Conservation (phyloP, 2,888 invertebrate genomes). For the Oasisia sp. region DNA sequence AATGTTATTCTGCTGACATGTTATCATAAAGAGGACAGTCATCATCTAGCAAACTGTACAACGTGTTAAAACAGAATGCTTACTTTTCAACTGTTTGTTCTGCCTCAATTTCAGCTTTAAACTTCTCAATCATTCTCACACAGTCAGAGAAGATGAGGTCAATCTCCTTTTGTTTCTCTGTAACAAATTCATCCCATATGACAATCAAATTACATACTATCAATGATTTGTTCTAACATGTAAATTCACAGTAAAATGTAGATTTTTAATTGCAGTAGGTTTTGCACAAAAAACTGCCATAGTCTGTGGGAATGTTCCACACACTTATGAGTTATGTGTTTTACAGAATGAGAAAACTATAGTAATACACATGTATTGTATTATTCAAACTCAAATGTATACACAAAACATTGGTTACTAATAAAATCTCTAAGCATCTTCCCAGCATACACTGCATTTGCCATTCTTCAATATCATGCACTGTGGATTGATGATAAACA, state of each 20-base stretch:
- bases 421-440: background rate
- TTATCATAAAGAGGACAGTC: background rate
- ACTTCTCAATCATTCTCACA: slow-evolving; percentile 39
- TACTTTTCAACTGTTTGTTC: slow-evolving; percentile 47
- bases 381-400: no score
- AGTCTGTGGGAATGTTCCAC: background rate
- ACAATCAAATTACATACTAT: background rate
- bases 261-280: background rate
- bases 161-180: background rate
- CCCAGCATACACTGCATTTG: background rate
- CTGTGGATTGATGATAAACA: background rate
- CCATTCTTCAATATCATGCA: background rate
- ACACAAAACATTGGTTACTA: background rate
- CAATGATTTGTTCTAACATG: background rate
- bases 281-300: background rate
- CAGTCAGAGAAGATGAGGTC: slow-evolving; percentile 21
- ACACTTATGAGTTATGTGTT: background rate
- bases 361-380: no score
- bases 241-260: background rate
- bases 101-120: slow-evolving; percentile 44
- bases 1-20: background rate
- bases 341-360: background rate
- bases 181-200: background rate
- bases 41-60: background rate
- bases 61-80: slow-evolving; percentile 29